A percentile compares a stretch with the other conserved stretches of the same genome.
phyloP scores from a whole-genome alignment of 1,140 invertebrate species.

The Tribolium castaneum region DNA sequence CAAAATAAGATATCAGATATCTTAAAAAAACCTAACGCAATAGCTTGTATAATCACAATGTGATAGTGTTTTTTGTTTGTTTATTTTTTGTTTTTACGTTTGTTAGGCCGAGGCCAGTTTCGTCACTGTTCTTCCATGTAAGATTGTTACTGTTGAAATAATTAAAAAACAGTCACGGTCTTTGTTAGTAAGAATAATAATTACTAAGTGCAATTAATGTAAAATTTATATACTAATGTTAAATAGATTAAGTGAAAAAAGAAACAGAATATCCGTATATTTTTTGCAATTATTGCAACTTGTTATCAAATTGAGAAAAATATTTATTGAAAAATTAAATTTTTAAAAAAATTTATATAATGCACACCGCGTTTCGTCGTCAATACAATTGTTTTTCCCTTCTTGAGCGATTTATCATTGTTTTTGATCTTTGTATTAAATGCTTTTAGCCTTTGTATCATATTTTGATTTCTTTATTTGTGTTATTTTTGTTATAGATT shows the following conservation, averaged over 20 bases:
- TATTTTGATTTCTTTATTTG: slow-evolving; percentile 42
- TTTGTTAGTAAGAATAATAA: slow-evolving; percentile 51
- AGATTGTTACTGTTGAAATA: slow-evolving; percentile 48
- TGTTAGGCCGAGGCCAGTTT: slow-evolving; percentile 60
- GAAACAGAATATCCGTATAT: slow-evolving; percentile 40
- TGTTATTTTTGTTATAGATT: slow-evolving; percentile 51
- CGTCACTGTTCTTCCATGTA: slow-evolving; percentile 60
- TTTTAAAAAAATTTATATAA: not conserved
- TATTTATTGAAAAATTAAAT: slow-evolving; percentile 37
- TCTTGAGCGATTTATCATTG: slow-evolving; percentile 24
- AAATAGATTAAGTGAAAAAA: slow-evolving; percentile 42
- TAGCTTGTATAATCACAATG: slow-evolving; percentile 52
- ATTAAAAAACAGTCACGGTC: slow-evolving; percentile 46
- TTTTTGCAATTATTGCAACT: slow-evolving; percentile 52
- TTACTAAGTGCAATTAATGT: slow-evolving; percentile 61
- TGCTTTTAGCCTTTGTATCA: slow-evolving; percentile 43
- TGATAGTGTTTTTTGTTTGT: slow-evolving; percentile 60
- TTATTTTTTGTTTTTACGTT: slow-evolving; percentile 58
- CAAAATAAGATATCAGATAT: slow-evolving; percentile 48
- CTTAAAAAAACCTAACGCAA: slow-evolving; percentile 43
- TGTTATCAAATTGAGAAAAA: slow-evolving; percentile 40
- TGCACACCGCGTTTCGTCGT: not conserved
- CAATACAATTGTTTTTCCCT: not conserved
- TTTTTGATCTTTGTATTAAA: slow-evolving; percentile 37
- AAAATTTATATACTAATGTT: slow-evolving; percentile 57